Evolutionary conservation across 2,797 vertebrate species (phyloP), one percentile per base, ranked within the genome.

Genomic region (Chelon labrosus): DNA sequence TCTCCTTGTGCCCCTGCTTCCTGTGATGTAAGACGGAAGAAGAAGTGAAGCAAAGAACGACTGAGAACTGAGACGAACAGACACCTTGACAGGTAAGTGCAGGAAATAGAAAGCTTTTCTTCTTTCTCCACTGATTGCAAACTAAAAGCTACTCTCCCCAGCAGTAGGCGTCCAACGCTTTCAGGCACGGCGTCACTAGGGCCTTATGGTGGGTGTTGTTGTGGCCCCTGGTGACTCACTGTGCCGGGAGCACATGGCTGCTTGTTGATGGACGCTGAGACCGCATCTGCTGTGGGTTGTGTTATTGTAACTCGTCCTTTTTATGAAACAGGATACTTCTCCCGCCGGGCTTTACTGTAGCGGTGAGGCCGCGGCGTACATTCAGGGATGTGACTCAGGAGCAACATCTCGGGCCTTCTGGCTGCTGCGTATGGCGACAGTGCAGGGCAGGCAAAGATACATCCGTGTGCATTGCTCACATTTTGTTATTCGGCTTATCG

Each of bases 361-460:
- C 62, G 44, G 52, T 50, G 64, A 68, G 19, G 52, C 6, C 42
- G 10, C 19, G 14, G 11, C 20, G 50, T n/a, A 20, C 53, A 58
- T 73, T 72, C 27, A 37, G 41, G 46, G 39, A 20, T 10, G 6
- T 77, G 79, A 81, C 62, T 81, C 58, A 66, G 58, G 42, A 52
- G 52, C 17, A 52, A 57, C 42, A 39, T 54, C 37, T 13, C 27
- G 16, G 44, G 25, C 54, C 22, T 22, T 35, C 62, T 9, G 63
- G 31, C 44, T 41, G 20, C 57, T 13, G 17, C 50, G 14, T 47
- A 65, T 56, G 50, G 7, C 47, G 71, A 72, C 59, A 63, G 38
- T 1, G 13, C 31, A 22, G 11, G 46, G 42, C 14, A 0, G 47
- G 41, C 2, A 42, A 62, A 65, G 79, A 73, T 55, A 77, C 67